Evolutionary conservation across 1,140 invertebrate species (phyloP).

Genomic region (Cherax quadricarinatus): DNA sequence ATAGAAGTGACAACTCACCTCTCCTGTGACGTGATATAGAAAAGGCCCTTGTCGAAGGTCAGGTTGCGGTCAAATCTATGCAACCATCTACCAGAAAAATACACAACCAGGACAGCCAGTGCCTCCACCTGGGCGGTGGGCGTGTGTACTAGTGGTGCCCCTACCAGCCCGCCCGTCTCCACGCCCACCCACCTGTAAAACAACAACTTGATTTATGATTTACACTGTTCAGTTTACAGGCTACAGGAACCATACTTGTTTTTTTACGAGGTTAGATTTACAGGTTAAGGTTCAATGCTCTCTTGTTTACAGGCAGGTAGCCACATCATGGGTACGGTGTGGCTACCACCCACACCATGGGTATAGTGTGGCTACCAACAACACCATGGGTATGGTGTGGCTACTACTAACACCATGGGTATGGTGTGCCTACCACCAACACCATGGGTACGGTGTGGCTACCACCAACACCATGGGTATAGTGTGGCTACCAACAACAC

Average conservation of each 20-base stretch:
- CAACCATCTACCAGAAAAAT: constrained; percentile 73
- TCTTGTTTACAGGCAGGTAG: no score
- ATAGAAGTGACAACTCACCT: constrained; percentile 60
- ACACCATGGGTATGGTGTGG: no score
- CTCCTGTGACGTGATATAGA: constrained; percentile 74
- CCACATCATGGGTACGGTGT: no score
- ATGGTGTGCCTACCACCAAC: no score
- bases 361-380: no score
- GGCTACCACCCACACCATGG: no score
- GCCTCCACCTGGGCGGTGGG: not conserved
- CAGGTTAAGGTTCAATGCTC: not conserved
- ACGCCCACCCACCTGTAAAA: constrained; percentile 25
- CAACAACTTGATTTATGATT: no score
- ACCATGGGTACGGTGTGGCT: no score
- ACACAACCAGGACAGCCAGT: constrained; percentile 29
- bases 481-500: no score
- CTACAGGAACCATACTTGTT: not conserved
- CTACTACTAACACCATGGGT: no score
- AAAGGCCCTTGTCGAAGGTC: constrained; percentile 75
- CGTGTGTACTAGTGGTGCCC: not conserved
- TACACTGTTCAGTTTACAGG: not conserved
- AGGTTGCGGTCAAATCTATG: constrained; percentile 75
- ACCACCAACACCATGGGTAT: no score
- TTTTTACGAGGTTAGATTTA: not conserved
- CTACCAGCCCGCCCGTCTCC: constrained; percentile 12